These are phyloP conservation scores for Lasioglossum lativentre DNA, from an alignment of 2,888 invertebrate species.

Conservation along the genomic window DNA sequence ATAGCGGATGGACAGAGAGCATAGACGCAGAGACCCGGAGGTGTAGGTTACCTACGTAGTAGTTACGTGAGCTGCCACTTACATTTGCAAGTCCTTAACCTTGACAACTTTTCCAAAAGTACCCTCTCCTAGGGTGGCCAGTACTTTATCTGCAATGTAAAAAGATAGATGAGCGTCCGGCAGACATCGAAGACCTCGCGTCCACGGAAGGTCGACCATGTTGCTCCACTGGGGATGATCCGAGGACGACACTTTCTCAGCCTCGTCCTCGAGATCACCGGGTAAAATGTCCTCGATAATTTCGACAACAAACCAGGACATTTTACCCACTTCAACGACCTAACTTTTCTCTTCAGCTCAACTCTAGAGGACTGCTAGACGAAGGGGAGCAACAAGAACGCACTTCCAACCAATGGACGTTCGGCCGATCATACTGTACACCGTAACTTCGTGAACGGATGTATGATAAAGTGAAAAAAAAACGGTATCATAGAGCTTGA, in stretches of 20 bases:
- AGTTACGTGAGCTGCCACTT: constrained; percentile 85
- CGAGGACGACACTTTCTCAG: not conserved
- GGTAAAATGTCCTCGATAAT: not conserved
- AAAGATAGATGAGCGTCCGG: constrained; percentile 83
- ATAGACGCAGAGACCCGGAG: constrained; percentile 35
- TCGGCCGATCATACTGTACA: constrained; percentile 51
- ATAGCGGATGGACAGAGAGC: not conserved
- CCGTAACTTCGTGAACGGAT: constrained; percentile 63
- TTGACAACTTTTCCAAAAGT: constrained; percentile 99
- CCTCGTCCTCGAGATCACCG: not conserved
- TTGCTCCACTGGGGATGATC: constrained; percentile 32
- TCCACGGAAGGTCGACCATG: constrained; percentile 64
- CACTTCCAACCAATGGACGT: constrained; percentile 58
- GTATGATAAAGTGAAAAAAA: constrained; percentile 65
- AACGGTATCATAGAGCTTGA: constrained; percentile 67
- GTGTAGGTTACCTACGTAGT: constrained; percentile 65
- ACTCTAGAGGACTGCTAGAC: not conserved
- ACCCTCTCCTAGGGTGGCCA: constrained; percentile 99
- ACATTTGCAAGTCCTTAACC: constrained; percentile 98
- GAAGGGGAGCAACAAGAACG: constrained; percentile 48
- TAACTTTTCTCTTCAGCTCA: not conserved
- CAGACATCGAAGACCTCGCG: constrained; percentile 74
- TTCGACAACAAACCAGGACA: not conserved
- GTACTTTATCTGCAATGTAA: constrained; percentile 98
- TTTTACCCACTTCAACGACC: not conserved